A percentile compares a stretch with the other conserved stretches of the same genome.
Evolutionary conservation across 37 sponge, comb jelly and placozoan species (phyloP).

Genomic region (Haliclona indistincta): DNA sequence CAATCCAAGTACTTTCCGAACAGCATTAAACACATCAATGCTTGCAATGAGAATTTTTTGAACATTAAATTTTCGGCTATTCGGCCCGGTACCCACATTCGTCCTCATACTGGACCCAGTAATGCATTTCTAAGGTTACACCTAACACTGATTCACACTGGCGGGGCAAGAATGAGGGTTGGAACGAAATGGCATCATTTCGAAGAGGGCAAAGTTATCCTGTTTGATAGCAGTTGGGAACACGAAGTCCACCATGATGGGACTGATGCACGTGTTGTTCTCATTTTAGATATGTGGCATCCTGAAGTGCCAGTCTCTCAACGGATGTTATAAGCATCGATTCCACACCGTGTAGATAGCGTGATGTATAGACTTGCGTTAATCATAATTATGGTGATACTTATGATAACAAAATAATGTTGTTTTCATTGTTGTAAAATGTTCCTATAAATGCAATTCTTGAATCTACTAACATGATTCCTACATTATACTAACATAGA

Average conservation of each 20-base stretch:
- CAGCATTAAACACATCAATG: conserved; percentile 29
- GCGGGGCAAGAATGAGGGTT: conserved; percentile 70
- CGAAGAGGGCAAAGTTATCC: conserved; percentile 64
- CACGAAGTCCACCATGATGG: conserved; percentile 70
- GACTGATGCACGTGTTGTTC: conserved; percentile 40
- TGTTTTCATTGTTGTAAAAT: too few relatives aligned
- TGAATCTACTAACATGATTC: too few relatives aligned
- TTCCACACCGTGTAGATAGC: too few relatives aligned
- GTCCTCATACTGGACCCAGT: conserved; percentile 68
- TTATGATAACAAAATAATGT: too few relatives aligned
- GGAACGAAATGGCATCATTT: conserved; percentile 59
- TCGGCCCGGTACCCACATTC: conserved; percentile 64
- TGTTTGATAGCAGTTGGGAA: conserved; percentile 74
- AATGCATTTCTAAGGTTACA: conserved; percentile 67
- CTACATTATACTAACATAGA: too few relatives aligned
- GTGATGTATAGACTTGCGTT: too few relatives aligned
- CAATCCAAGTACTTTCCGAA: conserved; percentile 42
- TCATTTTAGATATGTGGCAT: conserved; percentile 80
- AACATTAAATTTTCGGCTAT: conserved; percentile 72
- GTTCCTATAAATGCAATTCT: too few relatives aligned
- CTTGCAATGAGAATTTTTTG: conserved; percentile 45
- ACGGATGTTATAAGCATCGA: too few relatives aligned
- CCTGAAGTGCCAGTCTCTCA: too few relatives aligned
- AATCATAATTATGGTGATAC: too few relatives aligned
- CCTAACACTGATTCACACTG: conserved; percentile 53